Base-by-base conservation (phyloP, 2,797 vertebrate species). In the Alauda arvensis region DNA sequence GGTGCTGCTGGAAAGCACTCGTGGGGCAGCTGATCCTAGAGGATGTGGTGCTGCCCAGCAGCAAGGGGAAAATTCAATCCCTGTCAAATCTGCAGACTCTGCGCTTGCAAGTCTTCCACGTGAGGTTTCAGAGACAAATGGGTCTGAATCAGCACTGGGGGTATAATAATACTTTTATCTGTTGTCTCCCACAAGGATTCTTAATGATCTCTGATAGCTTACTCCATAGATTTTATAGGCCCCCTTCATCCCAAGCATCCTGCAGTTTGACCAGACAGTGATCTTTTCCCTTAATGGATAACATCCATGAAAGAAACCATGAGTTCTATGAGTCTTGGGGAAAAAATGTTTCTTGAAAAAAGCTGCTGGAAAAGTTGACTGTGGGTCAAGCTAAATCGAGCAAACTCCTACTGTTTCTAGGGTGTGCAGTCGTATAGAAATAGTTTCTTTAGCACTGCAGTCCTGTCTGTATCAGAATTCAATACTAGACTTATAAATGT, bases 401-500 rank as follows among this genome's bases (percentile, higher is more conserved):
- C 56, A 93, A 87, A 77, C 85, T 91, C 86, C 88, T 91, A 81
- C 79, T 72, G 60, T 45, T 85, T 31, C 59, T 72, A 70, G 82
- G 74, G 60, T 62, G 34, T 83, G 74, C 84, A 81, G 56, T 33
- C 0, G 0, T 84, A 7, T 63, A 94, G 84, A 65, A 85, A 94
- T 29, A 78, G 77, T 63, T 85, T 70, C 88, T 86, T 52, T 76
- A 80, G 62, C 34, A 42, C 62, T 56, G 69, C 76, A 92, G 88
- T 57, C 52, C 86, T 85, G 82, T 46, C 91, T 90, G 21, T 91
- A 92, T 67, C 83, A 85, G 63, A 92, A 93, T 83, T 94, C 88
- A 87, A 72, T 83, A 90, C 56, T 26, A 88, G 91, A 87, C 92
- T 81, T 93, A 91, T 81, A 94, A 94, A 95, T 77, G 88, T 93